Evolutionary conservation across 2,888 invertebrate species (phyloP), one percentile per base, ranked within the genome.

Genomic region (Myopa tessellatipennis): DNA sequence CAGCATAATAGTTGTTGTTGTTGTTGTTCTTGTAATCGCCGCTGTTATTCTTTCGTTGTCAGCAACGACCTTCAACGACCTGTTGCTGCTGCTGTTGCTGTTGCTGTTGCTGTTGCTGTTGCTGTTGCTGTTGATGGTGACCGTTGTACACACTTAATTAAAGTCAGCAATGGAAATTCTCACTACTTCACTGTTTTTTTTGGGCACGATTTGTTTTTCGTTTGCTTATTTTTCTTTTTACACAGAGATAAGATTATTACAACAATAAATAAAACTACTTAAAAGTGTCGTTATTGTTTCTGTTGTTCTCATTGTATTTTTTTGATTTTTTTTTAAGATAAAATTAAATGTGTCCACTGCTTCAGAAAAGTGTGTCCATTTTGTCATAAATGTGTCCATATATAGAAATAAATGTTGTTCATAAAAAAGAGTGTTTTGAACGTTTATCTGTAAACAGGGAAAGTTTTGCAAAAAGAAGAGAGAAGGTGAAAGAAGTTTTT

Each of bases 91-190:
- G 40, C 5, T 74, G 69, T 78, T 78, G 60, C n/a, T 52, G 81
- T 75, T 78, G 78, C 76, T 77, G 71, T 80, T 79, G 79, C 80
- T 81, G 79, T 45, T 72, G 76, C 67, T 79, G 76, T 78, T 75
- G 67, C 58, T 78, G 76, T 58, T 72, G 38, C 58, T 67, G 67
- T 45, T 72, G 77, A 34, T 18, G 38, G 40, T 61, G 63, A 68
- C 73, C 26, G 72, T 68, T 76, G 72, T 73, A 70, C 71, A 70
- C 14, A 74, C 68, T 79, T 72, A 36, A 78, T 79, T 81, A 77
- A 45, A 45, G 76, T 79, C 77, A 71, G 73, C 82, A 83, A 74
- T 84, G 85, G 84, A 85, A 85, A 85, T 84, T 85, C 85, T 82
- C 84, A 84, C 82, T 85, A 77, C 82, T 79, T 79, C 0, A 14